Evolutionary conservation across 2,113 vertebrate genomes (phyloP).

Genomic region (Eudyptes chrysolophus): DNA sequence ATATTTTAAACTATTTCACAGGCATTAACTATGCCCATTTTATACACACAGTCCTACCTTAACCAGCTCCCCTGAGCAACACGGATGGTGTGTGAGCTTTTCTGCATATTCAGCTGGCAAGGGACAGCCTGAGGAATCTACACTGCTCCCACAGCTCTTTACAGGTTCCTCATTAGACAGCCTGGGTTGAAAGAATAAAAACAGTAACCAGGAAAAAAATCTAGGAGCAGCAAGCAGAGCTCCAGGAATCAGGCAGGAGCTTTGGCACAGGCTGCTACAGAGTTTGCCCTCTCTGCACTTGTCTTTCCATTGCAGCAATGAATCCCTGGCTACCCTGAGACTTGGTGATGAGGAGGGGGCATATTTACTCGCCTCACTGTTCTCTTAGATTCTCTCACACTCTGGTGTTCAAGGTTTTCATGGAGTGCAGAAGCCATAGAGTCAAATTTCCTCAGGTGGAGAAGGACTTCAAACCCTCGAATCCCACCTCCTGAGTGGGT

Average conservation of each 20-base stretch:
- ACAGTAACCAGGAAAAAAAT: background rate
- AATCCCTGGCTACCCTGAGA: background rate
- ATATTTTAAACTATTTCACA: constrained; percentile 30
- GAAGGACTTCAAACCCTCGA: background rate
- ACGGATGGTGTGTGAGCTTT: background rate
- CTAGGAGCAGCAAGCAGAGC: background rate
- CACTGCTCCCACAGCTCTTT: constrained; percentile 12
- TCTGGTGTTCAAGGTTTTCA: background rate
- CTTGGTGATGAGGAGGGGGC: background rate
- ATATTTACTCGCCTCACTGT: background rate
- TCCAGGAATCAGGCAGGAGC: background rate
- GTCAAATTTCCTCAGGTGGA: background rate
- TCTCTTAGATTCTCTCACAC: background rate
- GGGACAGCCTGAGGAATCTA: constrained; percentile 25
- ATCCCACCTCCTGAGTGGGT: background rate
- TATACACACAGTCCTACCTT: background rate
- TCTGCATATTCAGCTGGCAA: constrained; percentile 63
- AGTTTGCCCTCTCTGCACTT: background rate
- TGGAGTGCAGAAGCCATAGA: background rate
- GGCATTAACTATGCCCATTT: constrained; percentile 24
- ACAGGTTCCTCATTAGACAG: constrained; percentile 30
- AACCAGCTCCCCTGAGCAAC: constrained; percentile 49
- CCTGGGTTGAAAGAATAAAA: background rate
- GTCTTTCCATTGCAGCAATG: background rate
- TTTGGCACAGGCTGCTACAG: background rate